Base-by-base conservation (phyloP, 2,797 vertebrate species). In the Acanthurus leucopareius region DNA sequence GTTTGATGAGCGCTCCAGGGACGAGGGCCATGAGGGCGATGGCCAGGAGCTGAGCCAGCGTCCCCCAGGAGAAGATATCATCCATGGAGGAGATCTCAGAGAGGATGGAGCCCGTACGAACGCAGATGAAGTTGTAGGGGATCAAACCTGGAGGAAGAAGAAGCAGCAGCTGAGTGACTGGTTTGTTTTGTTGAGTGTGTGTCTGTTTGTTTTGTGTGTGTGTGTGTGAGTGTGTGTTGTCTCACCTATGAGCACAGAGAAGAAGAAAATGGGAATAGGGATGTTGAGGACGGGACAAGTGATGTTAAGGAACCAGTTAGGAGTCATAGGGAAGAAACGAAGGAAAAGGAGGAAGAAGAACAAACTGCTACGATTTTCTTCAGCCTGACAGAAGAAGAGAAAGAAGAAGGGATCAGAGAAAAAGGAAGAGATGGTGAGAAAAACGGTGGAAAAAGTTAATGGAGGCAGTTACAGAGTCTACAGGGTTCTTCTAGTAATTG, bases 301-400 rank as follows among this genome's bases (percentile, higher is more conserved):
- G 91, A 99, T 93, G 88, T 99, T 99, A 89, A 99, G 94, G 89
- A 99, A 99, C 98, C 98, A 99, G 94, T 99, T 99, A 65, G 98
- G 98, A 11, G 97, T 98, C 97, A 99, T 97, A 47, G 98, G 98
- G 89, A 99, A 98, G 87, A 99, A 96, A 77, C 98, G 96, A 83
- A 99, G 95, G 91, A 99, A 99, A 75, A 99, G 92, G 54, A 99
- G 93, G 92, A 99, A 99, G 93, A 99, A 99, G 92, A 99, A 98
- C 64, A 99, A 87, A 86, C 96, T 95, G 94, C 93, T 97, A 59
- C 95, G 95, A 88, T 99, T 99, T 85, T 98, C 97, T 75, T 99
- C 97, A 62, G 97, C 96, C 98, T 99, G 93, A 82, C 16, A 32
- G 44, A 65, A 22, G 22, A 45, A 40, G 32, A 60, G 10, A n/a